A percentile compares a stretch with the other conserved stretches of the same genome.
Evolutionary conservation across 2,888 invertebrate genomes (phyloP).

Genomic region (Lasioglossum pauxillum): DNA sequence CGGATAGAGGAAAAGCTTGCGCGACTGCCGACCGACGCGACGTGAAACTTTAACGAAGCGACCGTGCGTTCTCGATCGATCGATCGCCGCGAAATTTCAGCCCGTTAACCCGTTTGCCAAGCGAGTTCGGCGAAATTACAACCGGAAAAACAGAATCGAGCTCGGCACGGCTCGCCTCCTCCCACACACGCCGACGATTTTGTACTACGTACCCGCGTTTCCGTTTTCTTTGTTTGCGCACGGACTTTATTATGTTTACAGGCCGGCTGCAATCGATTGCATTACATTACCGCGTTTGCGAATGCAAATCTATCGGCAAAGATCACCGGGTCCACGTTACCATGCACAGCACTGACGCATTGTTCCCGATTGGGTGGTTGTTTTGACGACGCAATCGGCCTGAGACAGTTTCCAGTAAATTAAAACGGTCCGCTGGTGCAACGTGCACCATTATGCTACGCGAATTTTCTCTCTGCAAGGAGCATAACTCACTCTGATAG

Average conservation of each 20-base stretch:
- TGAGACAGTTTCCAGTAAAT: background rate
- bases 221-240: constrained; percentile 5
- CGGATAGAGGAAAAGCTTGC: background rate
- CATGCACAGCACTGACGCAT: background rate
- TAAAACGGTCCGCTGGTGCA: background rate
- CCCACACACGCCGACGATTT: background rate
- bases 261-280: background rate
- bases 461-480: background rate
- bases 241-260: background rate
- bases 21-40: background rate
- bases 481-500: background rate
- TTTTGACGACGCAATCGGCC: background rate
- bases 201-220: background rate
- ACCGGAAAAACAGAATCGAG: background rate
- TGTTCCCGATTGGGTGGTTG: background rate
- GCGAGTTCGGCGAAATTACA: background rate
- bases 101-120: constrained; percentile 5
- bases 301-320: background rate
- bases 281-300: background rate
- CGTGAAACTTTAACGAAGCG: constrained; percentile 9
- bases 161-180: background rate
- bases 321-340: background rate
- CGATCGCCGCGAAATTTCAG: constrained; percentile 2
- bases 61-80: background rate
- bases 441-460: background rate